A percentile compares a stretch with the other conserved stretches of the same genome.
Conservation (phyloP, 2,113 vertebrate species). For the Nothocercus nigrocapillus region DNA sequence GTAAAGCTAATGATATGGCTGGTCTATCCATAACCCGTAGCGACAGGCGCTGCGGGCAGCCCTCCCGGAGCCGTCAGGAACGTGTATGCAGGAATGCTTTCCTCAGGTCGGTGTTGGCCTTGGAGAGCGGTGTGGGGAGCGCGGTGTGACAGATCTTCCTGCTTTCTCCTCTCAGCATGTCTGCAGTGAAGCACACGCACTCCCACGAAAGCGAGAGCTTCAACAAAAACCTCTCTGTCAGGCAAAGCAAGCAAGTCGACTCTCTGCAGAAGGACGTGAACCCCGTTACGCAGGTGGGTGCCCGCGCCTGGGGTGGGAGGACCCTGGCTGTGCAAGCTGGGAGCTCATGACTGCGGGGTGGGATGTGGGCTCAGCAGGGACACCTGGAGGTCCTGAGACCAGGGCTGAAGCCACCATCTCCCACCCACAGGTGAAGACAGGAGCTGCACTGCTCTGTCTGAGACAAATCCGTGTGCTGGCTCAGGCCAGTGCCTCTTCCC, state of each 20-base stretch:
- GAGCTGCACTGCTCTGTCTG: neutral
- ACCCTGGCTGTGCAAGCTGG: neutral
- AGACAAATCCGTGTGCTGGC: neutral
- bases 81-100: neutral
- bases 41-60: neutral
- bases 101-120: neutral
- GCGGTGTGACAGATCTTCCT: neutral
- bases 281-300: conserved; percentile 75
- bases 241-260: conserved; percentile 61
- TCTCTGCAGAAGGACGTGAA: conserved; percentile 63
- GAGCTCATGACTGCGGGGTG: accelerated
- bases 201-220: conserved; percentile 68
- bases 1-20: neutral
- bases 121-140: neutral
- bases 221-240: conserved; percentile 15
- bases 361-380: neutral
- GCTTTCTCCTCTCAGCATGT: conserved; percentile 49
- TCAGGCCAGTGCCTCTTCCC: neutral
- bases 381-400: neutral
- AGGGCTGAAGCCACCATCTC: neutral
- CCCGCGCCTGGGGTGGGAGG: neutral
- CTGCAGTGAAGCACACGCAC: neutral
- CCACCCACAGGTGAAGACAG: neutral
- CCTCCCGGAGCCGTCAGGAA: neutral
- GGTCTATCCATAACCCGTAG: neutral